Conservation (phyloP, 2,113 vertebrate genomes). For the Gnathonemus echidnorhynchus region DNA sequence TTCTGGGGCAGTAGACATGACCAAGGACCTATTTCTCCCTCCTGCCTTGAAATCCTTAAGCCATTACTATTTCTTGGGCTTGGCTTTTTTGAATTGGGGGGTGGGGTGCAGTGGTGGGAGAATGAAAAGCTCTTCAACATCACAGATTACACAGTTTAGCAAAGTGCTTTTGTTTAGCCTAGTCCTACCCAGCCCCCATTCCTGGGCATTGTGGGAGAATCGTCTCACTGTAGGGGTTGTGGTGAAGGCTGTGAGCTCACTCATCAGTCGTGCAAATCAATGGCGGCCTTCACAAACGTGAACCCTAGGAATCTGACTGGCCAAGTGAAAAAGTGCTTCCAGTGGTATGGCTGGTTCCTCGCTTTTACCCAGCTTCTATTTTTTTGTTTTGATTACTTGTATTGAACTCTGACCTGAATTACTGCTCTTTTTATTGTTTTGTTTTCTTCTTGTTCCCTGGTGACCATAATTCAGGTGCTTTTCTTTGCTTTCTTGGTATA, state of each 20-base stretch:
- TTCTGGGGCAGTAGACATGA: slow-evolving; percentile 9
- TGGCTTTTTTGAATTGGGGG: slow-evolving; percentile 20
- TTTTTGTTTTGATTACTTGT: slow-evolving; percentile 20
- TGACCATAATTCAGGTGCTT: neutral
- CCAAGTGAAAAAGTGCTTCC: slow-evolving; percentile 53
- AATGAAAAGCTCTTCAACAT: slow-evolving; percentile 42
- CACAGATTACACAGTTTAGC: slow-evolving; percentile 48
- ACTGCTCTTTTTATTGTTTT: neutral
- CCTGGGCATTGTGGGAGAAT: slow-evolving; percentile 64
- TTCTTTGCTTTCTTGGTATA: neutral
- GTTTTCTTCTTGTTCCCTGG: neutral
- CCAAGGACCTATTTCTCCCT: neutral
- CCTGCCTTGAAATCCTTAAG: slow-evolving; percentile 51
- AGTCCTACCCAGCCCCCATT: slow-evolving; percentile 48
- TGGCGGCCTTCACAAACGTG: slow-evolving; percentile 61
- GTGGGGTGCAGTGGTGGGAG: neutral
- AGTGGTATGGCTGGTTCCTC: slow-evolving; percentile 51
- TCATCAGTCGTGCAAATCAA: slow-evolving; percentile 67
- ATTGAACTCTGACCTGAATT: neutral
- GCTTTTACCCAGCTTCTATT: slow-evolving; percentile 30
- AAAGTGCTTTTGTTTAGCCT: slow-evolving; percentile 48
- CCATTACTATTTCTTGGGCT: slow-evolving; percentile 28
- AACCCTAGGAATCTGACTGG: slow-evolving; percentile 52
- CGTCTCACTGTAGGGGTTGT: slow-evolving; percentile 62
- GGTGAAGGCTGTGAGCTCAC: slow-evolving; percentile 62